Conservation (phyloP, 2,888 invertebrate genomes). For the Tortrix viridana region DNA sequence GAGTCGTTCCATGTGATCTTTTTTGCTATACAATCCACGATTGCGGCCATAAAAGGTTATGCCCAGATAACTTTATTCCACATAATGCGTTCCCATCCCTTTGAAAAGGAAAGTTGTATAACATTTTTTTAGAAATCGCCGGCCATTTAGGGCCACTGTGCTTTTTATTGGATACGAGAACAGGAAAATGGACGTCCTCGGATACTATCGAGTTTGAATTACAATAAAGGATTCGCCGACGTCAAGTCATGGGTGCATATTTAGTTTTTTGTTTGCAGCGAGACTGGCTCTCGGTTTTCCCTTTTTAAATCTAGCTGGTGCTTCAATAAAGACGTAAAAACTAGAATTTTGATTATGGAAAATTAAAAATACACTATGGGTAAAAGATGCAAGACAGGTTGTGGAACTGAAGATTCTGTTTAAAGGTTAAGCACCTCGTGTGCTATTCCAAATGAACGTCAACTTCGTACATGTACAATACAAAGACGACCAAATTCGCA, state of each 20-base stretch:
- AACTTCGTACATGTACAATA: constrained; percentile 56
- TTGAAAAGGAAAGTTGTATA: constrained; percentile 80
- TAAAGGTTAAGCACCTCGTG: constrained; percentile 59
- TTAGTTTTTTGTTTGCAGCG: constrained; percentile 47
- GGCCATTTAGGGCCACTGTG: constrained; percentile 68
- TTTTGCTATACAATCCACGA: constrained; percentile 68
- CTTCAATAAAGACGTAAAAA: not conserved
- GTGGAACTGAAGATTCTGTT: constrained; percentile 11
- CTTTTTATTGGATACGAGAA: constrained; percentile 73
- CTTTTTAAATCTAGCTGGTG: constrained; percentile 14
- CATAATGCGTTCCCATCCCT: constrained; percentile 74
- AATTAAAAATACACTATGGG: not conserved
- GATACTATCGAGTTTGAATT: constrained; percentile 41
- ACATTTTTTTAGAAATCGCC: constrained; percentile 72
- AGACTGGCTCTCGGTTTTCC: not conserved
- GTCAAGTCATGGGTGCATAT: constrained; percentile 54
- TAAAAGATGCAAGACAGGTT: constrained; percentile 2
- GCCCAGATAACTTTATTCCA: constrained; percentile 81
- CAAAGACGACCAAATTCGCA: constrained; percentile 67
- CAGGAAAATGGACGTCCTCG: constrained; percentile 54
- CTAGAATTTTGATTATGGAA: constrained; percentile 18
- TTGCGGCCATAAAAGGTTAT: constrained; percentile 76
- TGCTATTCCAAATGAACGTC: constrained; percentile 66
- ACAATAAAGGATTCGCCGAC: constrained; percentile 70
- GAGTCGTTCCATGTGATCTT: constrained; percentile 67